Evolutionary conservation across 64 coral and sea anemone species (phyloP), one percentile per base, ranked within the genome.

Genomic region (Acropora yongei): DNA sequence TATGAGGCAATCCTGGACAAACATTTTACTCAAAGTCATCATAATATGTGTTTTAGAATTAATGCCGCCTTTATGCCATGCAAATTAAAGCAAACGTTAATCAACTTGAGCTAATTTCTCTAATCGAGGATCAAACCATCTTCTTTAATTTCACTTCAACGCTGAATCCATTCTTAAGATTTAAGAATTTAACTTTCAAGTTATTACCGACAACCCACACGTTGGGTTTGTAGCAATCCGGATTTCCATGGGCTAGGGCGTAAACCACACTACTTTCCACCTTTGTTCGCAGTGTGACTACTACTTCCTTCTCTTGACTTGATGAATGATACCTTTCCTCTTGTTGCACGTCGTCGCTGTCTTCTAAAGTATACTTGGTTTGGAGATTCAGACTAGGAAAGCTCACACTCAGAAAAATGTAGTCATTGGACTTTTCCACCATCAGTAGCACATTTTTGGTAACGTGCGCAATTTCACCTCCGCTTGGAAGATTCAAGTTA

Each of bases 131-230:
- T 63, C 50, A 55, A 5, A 6, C 5, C 9, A 42, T 80, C 78
- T 51, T 51, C 49, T 57, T 82, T 53, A 82, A 63, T 82, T 63
- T 82, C 5, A 82, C 79, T 39, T 82, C 79, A 43, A 82, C 79
- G 63, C 79, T 82, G 53, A 82, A 82, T 6, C 79, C 79, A 82
- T 82, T 82, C 39, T 82, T 82, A 9, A 82, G 79, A 82, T 65
- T 82, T 60, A 82, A 16, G 40, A 82, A 82, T 41, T 49, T 51
- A 82, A 82, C 79, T 11, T 5, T 10, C 44, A 45, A 63, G 40
- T 57, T 19, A 6, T 1, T 41, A 8, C 57, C 2, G 0, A 61
- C 9, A 61, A 82, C 55, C 53, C 57, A 61, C 11, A 82, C 57
- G 11, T 43, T 82, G 53, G 79, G 10, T 6, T 82, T 43, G 79